Evolutionary conservation across 1,140 invertebrate species (phyloP).

Genomic region (Tetragnatha versicolor): DNA sequence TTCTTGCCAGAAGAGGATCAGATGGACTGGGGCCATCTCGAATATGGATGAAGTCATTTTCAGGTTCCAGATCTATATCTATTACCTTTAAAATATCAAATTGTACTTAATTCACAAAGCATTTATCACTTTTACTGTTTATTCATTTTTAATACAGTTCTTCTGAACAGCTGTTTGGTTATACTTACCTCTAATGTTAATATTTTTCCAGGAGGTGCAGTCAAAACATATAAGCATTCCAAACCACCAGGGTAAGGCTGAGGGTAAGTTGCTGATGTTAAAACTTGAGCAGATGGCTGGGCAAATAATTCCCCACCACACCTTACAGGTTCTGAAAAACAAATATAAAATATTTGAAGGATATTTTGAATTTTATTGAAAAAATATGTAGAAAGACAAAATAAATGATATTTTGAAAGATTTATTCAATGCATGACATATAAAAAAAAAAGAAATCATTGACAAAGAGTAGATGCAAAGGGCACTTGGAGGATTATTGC

Average conservation of each 20-base stretch:
- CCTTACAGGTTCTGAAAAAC: slow-evolving; percentile 78
- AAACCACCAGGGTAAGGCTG: slow-evolving; percentile 90
- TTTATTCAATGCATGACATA: too few relatives aligned
- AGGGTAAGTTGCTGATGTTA: slow-evolving; percentile 90
- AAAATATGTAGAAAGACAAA: too few relatives aligned
- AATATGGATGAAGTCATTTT: slow-evolving; percentile 85
- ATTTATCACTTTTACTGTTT: too few relatives aligned
- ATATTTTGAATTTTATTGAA: too few relatives aligned
- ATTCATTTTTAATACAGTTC: too few relatives aligned
- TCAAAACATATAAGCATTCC: slow-evolving; percentile 91
- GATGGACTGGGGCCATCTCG: slow-evolving; percentile 88
- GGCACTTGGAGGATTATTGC: too few relatives aligned
- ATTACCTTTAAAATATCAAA: slow-evolving; percentile 70
- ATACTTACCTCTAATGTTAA: slow-evolving; percentile 82
- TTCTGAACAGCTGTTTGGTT: too few relatives aligned
- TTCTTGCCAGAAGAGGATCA: slow-evolving; percentile 78
- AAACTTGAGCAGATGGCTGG: slow-evolving; percentile 58
- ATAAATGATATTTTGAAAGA: too few relatives aligned
- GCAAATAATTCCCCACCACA: slow-evolving; percentile 79
- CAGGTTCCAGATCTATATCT: slow-evolving; percentile 85
- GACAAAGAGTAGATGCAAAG: neutral
- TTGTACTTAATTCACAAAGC: neutral
- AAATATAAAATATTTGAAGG: too few relatives aligned
- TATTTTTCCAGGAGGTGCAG: slow-evolving; percentile 85
- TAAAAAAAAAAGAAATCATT: neutral